These are phyloP conservation scores for Epinephelus fuscoguttatus DNA, from an alignment of 2,113 vertebrate species.

Conservation along the genomic window DNA sequence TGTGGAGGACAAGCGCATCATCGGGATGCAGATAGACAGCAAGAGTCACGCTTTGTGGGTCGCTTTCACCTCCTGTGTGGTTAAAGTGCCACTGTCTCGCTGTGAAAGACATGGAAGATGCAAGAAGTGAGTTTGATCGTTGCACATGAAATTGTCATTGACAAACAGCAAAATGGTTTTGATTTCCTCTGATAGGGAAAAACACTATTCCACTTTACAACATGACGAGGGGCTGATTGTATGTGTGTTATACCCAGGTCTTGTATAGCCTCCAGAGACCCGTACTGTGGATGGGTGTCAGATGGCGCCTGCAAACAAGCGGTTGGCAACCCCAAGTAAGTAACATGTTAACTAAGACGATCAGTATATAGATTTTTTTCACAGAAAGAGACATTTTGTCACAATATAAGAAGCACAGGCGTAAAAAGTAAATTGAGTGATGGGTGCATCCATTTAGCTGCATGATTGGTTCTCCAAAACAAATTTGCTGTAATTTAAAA, in stretches of 20 bases:
- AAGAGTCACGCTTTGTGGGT: constrained; percentile 89
- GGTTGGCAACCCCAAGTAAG: constrained; percentile 89
- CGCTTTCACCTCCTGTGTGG: constrained; percentile 94
- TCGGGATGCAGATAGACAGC: constrained; percentile 94
- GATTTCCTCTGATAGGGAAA: neutral
- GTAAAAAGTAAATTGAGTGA: neutral
- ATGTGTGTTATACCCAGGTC: constrained; percentile 84
- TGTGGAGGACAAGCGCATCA: constrained; percentile 93
- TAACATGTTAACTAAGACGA: constrained; percentile 13
- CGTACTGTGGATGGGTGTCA: constrained; percentile 96
- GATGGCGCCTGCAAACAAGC: constrained; percentile 91
- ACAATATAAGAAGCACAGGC: neutral
- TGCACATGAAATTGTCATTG: neutral
- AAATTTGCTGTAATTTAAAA: neutral
- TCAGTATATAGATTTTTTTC: neutral
- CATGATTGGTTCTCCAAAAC: neutral
- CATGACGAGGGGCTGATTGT: constrained; percentile 14
- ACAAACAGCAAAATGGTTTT: neutral
- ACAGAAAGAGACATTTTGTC: neutral
- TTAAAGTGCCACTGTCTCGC: constrained; percentile 93
- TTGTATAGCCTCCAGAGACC: constrained; percentile 97
- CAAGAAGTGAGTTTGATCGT: constrained; percentile 89
- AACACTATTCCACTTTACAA: neutral
- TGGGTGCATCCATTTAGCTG: neutral
- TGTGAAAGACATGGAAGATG: constrained; percentile 93